phyloP scores from a whole-genome alignment of 2,113 vertebrate genomes.

The Syrmaticus mikado region DNA sequence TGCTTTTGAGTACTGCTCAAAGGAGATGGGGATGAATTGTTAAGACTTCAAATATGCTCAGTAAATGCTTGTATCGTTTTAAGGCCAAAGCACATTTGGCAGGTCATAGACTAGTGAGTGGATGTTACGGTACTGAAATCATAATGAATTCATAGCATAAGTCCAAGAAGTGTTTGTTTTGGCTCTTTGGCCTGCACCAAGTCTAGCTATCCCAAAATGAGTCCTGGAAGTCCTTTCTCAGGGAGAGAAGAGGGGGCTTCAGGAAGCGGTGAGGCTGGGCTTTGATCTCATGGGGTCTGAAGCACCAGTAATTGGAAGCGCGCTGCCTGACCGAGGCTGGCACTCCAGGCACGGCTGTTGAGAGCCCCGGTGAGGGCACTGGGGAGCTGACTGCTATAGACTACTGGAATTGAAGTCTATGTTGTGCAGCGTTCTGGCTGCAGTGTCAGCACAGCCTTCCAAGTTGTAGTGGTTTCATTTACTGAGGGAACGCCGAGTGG shows the following conservation, averaged over 20 bases:
- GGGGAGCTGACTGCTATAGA: not conserved
- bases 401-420: not conserved
- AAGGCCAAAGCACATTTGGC: not conserved
- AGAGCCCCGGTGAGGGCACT: not conserved
- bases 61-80: not conserved
- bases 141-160: not conserved
- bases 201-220: not conserved
- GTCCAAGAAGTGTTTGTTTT: slow-evolving; percentile 19
- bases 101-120: not conserved
- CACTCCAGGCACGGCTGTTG: not conserved
- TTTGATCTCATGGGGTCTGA: not conserved
- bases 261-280: not conserved
- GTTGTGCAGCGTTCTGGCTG: not conserved
- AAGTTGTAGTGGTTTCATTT: not conserved
- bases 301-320: not conserved
- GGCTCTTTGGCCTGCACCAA: not conserved
- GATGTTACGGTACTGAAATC: not conserved
- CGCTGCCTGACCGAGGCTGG: not conserved
- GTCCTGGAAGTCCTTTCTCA: not conserved
- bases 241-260: not conserved
- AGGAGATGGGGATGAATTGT: not conserved
- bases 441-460: not conserved
- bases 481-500: not conserved
- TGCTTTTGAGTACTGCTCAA: not conserved
- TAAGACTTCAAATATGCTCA: not conserved